Conservation (phyloP, 2,888 invertebrate genomes). For the Lithophane ornitopus region DNA sequence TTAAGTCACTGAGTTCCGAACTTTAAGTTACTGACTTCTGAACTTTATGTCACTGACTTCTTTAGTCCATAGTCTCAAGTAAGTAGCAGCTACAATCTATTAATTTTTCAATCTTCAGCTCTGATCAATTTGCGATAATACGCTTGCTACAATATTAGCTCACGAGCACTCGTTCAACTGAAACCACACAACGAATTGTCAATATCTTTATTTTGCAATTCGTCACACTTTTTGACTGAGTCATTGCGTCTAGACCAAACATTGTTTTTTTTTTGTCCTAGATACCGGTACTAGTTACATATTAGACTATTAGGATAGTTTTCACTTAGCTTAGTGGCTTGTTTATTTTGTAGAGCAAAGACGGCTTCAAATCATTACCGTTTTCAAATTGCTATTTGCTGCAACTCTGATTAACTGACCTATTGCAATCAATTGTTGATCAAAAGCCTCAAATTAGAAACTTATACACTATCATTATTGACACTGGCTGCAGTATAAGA, state of each 20-base stretch:
- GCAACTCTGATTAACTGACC: neutral
- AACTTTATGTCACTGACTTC: neutral
- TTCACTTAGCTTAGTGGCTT: constrained; percentile 21
- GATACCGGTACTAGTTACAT: constrained; percentile 43
- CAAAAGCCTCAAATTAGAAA: constrained; percentile 14
- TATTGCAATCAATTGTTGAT: constrained; percentile 8
- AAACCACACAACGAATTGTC: constrained; percentile 51
- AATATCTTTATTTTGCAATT: constrained; percentile 54
- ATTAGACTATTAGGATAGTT: constrained; percentile 24
- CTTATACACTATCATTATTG: neutral
- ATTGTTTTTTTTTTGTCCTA: constrained; percentile 53
- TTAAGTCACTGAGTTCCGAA: too few relatives aligned
- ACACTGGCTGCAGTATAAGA: neutral
- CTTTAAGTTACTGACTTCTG: too few relatives aligned
- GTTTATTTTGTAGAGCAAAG: neutral
- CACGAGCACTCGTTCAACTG: constrained; percentile 5
- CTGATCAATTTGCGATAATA: neutral
- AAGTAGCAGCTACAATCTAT: neutral
- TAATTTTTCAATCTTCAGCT: neutral
- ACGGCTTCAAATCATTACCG: neutral
- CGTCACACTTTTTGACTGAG: constrained; percentile 47
- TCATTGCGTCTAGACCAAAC: constrained; percentile 51
- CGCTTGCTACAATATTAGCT: neutral
- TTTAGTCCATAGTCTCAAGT: neutral
- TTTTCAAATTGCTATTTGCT: constrained; percentile 17